A percentile compares a stretch with the other conserved stretches of the same genome.
Conservation (phyloP, 1,140 invertebrate genomes). For the Acromyrmex echinatior region DNA sequence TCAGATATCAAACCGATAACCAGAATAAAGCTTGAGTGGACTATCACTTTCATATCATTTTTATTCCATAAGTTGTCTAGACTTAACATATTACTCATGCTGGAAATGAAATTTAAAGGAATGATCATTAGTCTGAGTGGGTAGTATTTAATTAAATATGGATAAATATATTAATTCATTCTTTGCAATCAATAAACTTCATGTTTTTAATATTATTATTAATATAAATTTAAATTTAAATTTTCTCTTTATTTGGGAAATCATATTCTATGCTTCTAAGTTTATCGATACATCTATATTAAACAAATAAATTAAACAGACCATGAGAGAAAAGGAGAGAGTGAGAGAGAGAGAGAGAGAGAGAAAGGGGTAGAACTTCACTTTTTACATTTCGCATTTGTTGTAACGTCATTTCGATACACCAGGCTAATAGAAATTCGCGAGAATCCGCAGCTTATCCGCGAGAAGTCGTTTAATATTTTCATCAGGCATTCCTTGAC, state of each 20-base stretch:
- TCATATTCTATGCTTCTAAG: not conserved
- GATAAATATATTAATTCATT: not conserved
- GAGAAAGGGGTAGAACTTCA: too few species aligned
- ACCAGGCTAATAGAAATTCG: not conserved
- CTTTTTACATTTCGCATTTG: constrained; percentile 20
- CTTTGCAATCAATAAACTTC: not conserved
- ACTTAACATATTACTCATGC: not conserved
- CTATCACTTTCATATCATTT: too few species aligned
- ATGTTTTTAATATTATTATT: not conserved
- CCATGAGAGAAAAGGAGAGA: too few species aligned
- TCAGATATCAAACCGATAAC: not conserved
- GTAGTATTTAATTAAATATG: not conserved
- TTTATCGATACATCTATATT: not conserved
- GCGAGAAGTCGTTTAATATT: constrained; percentile 37
- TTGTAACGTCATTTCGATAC: constrained; percentile 12
- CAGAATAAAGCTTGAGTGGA: not conserved
- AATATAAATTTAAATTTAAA: not conserved
- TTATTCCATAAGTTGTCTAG: not conserved
- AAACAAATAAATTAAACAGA: constrained; percentile 14
- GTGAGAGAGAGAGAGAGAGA: not conserved
- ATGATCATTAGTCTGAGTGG: not conserved
- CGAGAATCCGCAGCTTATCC: constrained; percentile 5
- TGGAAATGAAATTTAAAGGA: not conserved
- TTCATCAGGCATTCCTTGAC: constrained; percentile 40
- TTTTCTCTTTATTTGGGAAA: not conserved